Percentiles rank a stretch among this genome's conserved stretches.
Conservation (phyloP, 2,888 invertebrate genomes). For the Creontiades dilutus region DNA sequence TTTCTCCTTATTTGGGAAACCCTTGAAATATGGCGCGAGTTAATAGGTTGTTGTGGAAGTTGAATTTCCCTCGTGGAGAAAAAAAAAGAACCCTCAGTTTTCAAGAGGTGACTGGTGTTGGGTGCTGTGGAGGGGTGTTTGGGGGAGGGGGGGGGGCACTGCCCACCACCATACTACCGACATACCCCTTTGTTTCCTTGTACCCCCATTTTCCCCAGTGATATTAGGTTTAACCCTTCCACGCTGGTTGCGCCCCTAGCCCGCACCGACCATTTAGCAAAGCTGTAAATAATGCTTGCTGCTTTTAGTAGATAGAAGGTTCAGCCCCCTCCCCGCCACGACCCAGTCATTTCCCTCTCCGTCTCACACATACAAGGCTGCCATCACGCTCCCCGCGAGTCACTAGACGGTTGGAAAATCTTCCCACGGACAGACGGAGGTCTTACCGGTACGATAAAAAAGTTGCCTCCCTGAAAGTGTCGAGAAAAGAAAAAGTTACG, state of each 20-base stretch:
- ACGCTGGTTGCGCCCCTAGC: not conserved
- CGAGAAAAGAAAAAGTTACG: no score
- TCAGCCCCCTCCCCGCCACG: not conserved
- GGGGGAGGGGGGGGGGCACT: not conserved
- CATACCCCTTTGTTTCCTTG: not conserved
- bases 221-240: constrained; percentile 5
- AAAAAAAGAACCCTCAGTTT: constrained; percentile 17
- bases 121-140: not conserved
- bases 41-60: constrained; percentile 25
- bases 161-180: not conserved
- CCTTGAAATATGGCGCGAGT: not conserved
- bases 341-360: no score
- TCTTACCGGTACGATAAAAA: no score
- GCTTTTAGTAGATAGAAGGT: not conserved
- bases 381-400: not conserved
- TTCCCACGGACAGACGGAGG: no score
- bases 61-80: constrained; percentile 14
- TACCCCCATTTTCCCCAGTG: not conserved
- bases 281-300: constrained; percentile 12
- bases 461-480: no score
- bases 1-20: constrained; percentile 10
- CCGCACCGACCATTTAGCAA: not conserved
- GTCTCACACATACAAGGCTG: no score
- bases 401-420: no score
- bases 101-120: constrained; percentile 1